Evolutionary conservation across 2,888 invertebrate species (phyloP), one percentile per base, ranked within the genome.

Genomic region (Willowsia nigromaculata): DNA sequence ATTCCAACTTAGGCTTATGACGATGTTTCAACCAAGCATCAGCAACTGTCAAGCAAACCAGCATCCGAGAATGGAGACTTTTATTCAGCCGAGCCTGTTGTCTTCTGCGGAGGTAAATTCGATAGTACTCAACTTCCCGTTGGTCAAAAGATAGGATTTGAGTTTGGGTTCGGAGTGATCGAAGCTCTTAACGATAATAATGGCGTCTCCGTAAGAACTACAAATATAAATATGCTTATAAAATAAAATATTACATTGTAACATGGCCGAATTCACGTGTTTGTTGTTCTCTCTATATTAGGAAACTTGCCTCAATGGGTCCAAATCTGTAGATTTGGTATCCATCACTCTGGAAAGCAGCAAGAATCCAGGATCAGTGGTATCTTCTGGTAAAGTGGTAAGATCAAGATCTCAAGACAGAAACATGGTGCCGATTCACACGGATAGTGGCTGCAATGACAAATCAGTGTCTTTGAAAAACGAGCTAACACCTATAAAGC

Each of bases 41-140:
- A 15, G 18, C 76, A n/a, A 50, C 0, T 53, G 7, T 15, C 53
- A 25, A 40, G 86, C 27, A 81, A 81, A 43, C 33, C 53, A 30
- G 59, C 59, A 0, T 40, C 84, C 22, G 89, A 90, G 43, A 84
- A 86, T 25, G 89, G 84, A 0, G 68, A 84, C 15, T 3, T 65
- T 9, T 22, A 53, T 40, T 40, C 71, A n/a, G 71, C 81, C 15
- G 90, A 91, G 43, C 88, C 92, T 15, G 92, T 92, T 2, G 89
- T 92, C 0, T 92, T 92, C 62, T 92, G 91, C 56, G 92, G 92
- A 59, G 91, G 91, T 53, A 90, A 92, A 43, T 92, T 92, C 84
- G 88, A 92, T 37, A 86, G 78, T 33, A 84, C 91, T 11, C 80
- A 88, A n/a, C 27, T 91, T 3, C 86, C 90, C 7, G 83, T 78